Percentiles rank a stretch among this genome's conserved stretches.
Conservation (phyloP, 1,140 invertebrate genomes). For the Anoplophora glabripennis region DNA sequence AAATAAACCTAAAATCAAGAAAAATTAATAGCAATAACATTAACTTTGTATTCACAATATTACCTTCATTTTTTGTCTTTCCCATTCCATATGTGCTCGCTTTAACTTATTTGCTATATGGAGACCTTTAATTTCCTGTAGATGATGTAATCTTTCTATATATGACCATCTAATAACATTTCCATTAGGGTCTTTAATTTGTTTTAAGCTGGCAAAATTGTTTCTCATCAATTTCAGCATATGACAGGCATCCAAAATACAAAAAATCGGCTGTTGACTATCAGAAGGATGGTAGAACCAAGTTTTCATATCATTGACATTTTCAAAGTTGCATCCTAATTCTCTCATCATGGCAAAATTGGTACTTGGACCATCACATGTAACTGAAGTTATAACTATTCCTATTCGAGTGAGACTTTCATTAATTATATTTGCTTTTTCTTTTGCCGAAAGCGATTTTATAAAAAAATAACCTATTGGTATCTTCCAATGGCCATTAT, state of each 20-base stretch:
- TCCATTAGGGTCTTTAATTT: too few relatives aligned
- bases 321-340: too few relatives aligned
- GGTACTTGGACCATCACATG: conserved; percentile 29
- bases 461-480: conserved; percentile 37
- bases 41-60: too few relatives aligned
- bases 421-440: conserved; percentile 25
- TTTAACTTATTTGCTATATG: conserved; percentile 38
- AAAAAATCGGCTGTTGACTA: too few relatives aligned
- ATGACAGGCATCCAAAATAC: too few relatives aligned
- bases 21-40: too few relatives aligned
- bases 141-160: conserved; percentile 33
- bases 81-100: conserved; percentile 35
- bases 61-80: conserved; percentile 44
- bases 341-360: too few relatives aligned
- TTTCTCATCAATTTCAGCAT: too few relatives aligned
- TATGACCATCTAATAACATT: conserved; percentile 24
- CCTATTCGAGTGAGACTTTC: conserved; percentile 20
- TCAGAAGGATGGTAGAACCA: too few relatives aligned
- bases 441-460: conserved; percentile 18
- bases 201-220: too few relatives aligned
- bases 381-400: conserved; percentile 24
- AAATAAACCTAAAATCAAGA: conserved; percentile 30
- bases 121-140: conserved; percentile 40
- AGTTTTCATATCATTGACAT: too few relatives aligned
- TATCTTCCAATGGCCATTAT: conserved; percentile 39